Evolutionary conservation across 2,113 vertebrate genomes (phyloP).

Genomic region (Zootoca vivipara): DNA sequence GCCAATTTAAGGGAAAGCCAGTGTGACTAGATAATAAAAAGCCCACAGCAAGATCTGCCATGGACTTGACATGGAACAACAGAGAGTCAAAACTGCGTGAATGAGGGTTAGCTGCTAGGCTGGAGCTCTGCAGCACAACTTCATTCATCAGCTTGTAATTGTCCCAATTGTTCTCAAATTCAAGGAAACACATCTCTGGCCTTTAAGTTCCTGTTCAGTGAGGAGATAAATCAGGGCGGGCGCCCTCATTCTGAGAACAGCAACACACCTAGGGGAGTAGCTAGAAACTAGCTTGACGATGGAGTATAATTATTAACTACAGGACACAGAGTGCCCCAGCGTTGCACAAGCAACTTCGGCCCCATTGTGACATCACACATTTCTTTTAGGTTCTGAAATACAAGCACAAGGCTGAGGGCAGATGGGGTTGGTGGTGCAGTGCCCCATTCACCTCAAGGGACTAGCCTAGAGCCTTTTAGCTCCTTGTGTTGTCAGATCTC

Average conservation of each 20-base stretch:
- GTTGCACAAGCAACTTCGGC: slow-evolving; percentile 74
- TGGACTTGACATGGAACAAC: slow-evolving; percentile 64
- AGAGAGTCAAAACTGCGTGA: slow-evolving; percentile 67
- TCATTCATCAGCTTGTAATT: slow-evolving; percentile 72
- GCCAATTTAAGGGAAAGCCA: not conserved
- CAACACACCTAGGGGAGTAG: slow-evolving; percentile 75
- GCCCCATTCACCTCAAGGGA: no score
- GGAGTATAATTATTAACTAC: slow-evolving; percentile 78
- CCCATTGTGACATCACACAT: slow-evolving; percentile 19
- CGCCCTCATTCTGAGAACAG: slow-evolving; percentile 77
- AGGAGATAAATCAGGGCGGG: slow-evolving; percentile 76
- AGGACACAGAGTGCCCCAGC: slow-evolving; percentile 66
- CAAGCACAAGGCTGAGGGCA: not conserved
- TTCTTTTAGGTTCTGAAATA: slow-evolving; percentile 23
- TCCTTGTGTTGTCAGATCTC: not conserved
- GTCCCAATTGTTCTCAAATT: slow-evolving; percentile 68
- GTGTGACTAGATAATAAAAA: slow-evolving; percentile 71
- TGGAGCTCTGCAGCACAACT: slow-evolving; percentile 66
- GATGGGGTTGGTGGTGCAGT: no score
- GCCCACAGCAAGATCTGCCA: slow-evolving; percentile 69
- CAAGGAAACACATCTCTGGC: slow-evolving; percentile 72
- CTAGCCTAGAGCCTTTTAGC: not conserved
- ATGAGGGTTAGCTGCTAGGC: slow-evolving; percentile 62
- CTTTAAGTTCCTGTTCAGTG: slow-evolving; percentile 78
- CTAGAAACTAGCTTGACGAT: slow-evolving; percentile 73